These are phyloP conservation scores for Sebastes paucispinis DNA, from an alignment of 2,797 vertebrate genomes.

Conservation along the genomic window DNA sequence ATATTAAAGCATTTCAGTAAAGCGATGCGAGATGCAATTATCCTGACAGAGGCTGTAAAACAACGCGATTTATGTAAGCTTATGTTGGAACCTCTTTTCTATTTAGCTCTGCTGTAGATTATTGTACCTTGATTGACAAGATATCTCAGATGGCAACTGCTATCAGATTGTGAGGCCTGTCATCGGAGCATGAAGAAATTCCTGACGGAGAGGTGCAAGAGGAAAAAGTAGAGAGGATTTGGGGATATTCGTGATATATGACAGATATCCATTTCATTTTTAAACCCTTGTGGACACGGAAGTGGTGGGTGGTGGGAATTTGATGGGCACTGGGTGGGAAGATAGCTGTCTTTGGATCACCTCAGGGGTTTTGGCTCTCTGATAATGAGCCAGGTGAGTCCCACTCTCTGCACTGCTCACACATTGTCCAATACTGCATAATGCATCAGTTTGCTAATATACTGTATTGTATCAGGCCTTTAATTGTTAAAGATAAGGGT, in stretches of 20 bases:
- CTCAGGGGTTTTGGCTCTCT: slow-evolving; percentile 24
- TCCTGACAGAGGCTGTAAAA: slow-evolving; percentile 19
- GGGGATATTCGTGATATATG: background rate
- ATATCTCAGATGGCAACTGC: background rate
- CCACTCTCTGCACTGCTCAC: background rate
- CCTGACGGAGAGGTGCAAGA: background rate
- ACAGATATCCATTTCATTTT: slow-evolving; percentile 7
- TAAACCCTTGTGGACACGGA: slow-evolving; percentile 4
- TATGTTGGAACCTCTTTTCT: background rate
- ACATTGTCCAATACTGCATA: background rate
- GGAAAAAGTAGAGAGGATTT: background rate
- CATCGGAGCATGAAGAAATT: background rate
- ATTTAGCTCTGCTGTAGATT: background rate
- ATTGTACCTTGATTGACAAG: slow-evolving; percentile 22
- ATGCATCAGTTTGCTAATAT: background rate
- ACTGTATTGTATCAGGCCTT: background rate
- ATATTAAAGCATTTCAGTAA: slow-evolving; percentile 39
- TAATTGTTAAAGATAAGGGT: background rate
- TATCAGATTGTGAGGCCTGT: background rate
- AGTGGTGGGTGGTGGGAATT: slow-evolving; percentile 16
- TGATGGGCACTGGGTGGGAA: slow-evolving; percentile 3
- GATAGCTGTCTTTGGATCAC: slow-evolving; percentile 11
- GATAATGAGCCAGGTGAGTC: slow-evolving; percentile 25
- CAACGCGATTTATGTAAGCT: slow-evolving; percentile 22
- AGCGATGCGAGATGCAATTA: slow-evolving; percentile 42